These are phyloP conservation scores for Pandemis heparana DNA, from an alignment of 2,888 invertebrate genomes.

Conservation along the genomic window DNA sequence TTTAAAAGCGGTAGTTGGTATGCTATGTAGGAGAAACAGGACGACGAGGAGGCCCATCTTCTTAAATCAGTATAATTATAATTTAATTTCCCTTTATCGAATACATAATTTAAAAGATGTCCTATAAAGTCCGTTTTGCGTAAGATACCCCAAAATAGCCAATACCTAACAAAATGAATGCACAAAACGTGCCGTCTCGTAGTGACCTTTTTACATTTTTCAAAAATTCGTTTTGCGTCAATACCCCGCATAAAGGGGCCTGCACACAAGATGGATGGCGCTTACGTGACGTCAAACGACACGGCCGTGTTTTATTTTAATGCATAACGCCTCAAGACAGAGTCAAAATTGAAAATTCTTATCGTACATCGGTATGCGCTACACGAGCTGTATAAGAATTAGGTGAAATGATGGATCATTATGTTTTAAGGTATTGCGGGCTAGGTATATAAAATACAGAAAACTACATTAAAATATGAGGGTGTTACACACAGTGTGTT, in stretches of 20 bases:
- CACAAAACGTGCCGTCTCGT: conserved; percentile 72
- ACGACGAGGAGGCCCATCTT: too few species aligned
- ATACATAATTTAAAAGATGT: background rate
- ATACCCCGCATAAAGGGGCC: conserved; percentile 61
- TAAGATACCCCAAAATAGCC: conserved; percentile 64
- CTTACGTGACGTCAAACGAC: conserved; percentile 81
- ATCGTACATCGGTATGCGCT: conserved; percentile 64
- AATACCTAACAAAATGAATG: conserved; percentile 74
- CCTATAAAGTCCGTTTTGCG: conserved; percentile 49
- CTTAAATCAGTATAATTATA: too few species aligned
- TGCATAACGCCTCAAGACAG: conserved; percentile 66
- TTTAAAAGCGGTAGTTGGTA: background rate
- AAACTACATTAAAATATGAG: too few species aligned
- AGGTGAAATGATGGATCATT: conserved; percentile 29
- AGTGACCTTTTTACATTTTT: conserved; percentile 84
- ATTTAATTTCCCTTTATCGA: too few species aligned
- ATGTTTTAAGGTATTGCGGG: background rate
- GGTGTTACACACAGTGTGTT: too few species aligned
- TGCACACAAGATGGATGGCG: conserved; percentile 78
- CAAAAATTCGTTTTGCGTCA: conserved; percentile 81
- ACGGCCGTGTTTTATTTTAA: conserved; percentile 80
- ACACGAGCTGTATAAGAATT: conserved; percentile 38
- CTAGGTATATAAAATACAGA: background rate
- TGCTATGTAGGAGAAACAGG: background rate
- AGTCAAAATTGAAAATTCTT: conserved; percentile 85